Evolutionary conservation across 2,797 vertebrate genomes (phyloP).

Genomic region (Avahi laniger): DNA sequence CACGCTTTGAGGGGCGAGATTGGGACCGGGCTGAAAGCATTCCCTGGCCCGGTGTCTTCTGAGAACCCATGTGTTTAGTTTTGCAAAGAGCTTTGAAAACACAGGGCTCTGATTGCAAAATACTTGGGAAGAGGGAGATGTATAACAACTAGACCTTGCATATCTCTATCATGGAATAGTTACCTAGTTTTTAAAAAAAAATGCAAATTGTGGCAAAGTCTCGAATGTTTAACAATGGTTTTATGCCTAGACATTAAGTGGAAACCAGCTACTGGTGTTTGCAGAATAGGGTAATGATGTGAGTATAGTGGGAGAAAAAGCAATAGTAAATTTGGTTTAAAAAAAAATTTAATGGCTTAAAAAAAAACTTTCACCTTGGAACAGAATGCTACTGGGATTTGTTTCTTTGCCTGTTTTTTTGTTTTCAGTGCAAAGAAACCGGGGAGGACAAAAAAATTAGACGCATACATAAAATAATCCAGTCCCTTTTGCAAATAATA

Average conservation of each 20-base stretch:
- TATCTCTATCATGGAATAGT: not conserved
- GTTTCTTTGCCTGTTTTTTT: not conserved
- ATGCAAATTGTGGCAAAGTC: not conserved
- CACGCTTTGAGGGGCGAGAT: not conserved
- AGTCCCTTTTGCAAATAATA: not conserved
- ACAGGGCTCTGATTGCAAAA: not conserved
- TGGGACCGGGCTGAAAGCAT: not conserved
- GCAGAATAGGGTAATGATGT: not conserved
- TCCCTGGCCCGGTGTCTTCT: not conserved
- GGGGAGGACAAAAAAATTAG: not conserved
- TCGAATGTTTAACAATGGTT: not conserved
- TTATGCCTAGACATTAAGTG: not conserved
- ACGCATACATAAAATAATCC: not conserved
- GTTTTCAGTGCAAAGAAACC: not conserved
- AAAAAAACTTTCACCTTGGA: not conserved
- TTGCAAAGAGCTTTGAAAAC: slow-evolving; percentile 9
- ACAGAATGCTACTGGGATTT: not conserved
- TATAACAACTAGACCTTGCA: not conserved
- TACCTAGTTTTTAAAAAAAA: not conserved
- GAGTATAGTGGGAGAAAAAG: not conserved
- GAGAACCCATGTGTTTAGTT: not conserved
- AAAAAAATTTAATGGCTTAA: not conserved
- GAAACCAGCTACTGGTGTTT: not conserved
- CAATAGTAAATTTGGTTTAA: not conserved
- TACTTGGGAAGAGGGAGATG: not conserved